Percentiles rank a stretch among this genome's conserved stretches.
These are phyloP conservation scores for Philopedon plagiatum DNA, from an alignment of 2,888 invertebrate genomes.

Conservation along the genomic window DNA sequence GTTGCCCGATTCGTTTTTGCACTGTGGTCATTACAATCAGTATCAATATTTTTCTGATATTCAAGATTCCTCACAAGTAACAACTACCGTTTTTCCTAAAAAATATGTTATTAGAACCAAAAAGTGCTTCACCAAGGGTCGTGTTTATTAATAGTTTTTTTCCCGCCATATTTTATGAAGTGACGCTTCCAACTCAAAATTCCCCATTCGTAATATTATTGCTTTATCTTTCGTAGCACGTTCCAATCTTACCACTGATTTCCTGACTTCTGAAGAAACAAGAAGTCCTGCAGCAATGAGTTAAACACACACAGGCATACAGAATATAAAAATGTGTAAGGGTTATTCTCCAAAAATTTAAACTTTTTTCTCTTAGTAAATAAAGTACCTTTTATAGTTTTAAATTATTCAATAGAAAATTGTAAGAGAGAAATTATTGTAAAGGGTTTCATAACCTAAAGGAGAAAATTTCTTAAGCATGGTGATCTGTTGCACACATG, in stretches of 20 bases:
- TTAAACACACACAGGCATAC: conserved; percentile 45
- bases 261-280: conserved; percentile 43
- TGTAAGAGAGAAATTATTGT: too few species aligned
- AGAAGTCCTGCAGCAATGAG: conserved; percentile 38
- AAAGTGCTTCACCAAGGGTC: neutral
- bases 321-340: conserved; percentile 34
- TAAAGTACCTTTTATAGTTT: too few species aligned
- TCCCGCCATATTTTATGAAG: neutral
- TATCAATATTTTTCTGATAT: too few species aligned
- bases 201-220: conserved; percentile 29
- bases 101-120: neutral
- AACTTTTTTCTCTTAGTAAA: too few species aligned
- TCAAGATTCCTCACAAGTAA: too few species aligned
- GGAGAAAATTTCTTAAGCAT: too few species aligned
- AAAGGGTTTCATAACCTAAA: too few species aligned
- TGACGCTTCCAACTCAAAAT: conserved; percentile 23
- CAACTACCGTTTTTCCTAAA: too few species aligned
- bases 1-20: too few species aligned
- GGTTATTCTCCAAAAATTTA: conserved; percentile 21
- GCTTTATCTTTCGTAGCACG: conserved; percentile 30
- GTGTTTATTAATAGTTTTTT: neutral
- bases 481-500: too few species aligned
- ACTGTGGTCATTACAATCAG: too few species aligned
- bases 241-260: conserved; percentile 35
- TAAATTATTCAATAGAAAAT: too few species aligned